Evolutionary conservation across 2,888 invertebrate genomes (phyloP), one percentile per base, ranked within the genome.

Genomic region (Callyntrura sp.): DNA sequence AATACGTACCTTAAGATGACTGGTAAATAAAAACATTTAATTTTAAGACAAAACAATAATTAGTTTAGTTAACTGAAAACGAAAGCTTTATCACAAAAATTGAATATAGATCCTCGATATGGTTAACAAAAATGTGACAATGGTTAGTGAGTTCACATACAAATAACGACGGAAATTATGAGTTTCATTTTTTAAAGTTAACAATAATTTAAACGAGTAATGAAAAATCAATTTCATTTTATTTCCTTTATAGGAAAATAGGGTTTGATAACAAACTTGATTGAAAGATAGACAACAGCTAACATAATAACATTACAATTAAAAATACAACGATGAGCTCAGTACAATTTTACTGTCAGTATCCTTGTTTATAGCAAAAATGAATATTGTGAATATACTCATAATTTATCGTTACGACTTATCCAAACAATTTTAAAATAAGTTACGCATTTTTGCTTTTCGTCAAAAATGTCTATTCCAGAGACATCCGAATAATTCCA

Each of bases 91-190:
- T 85, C 85, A 85, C 85, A 85, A 60, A 85, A 55, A 70, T 48
- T 17, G 25, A 45, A 62, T 73, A 85, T 85, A 76, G 85, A 85
- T 85, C 85, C 85, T 85, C 76, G 70, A 51, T 83, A 23, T 73
- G 73, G 73, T 73, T 73, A 73, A 73, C 48, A 73, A 73, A 73
- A 48, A 70, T 45, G 48, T 20, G 45, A 73, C 23, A 23, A 73
- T 73, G 48, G 25, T 51, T 43, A 45, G 17, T 45, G 70, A 45
- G 23, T 45, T 70, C 70, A 51, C 23, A 45, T 23, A 51, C 11
- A 23, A 23, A 23, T 73, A 73, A 43, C 11, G 51, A 68, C 17
- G 20, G 35, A 8, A 73, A 73, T 25, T 43, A 43, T 45, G n/a
- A 73, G 0, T 20, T 73, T 51, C 28, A 0, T 20, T 35, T 3